Percentiles rank a stretch among this genome's conserved stretches.
Conservation (phyloP, 2,888 invertebrate species). For the Pristionchus arcanus region DNA sequence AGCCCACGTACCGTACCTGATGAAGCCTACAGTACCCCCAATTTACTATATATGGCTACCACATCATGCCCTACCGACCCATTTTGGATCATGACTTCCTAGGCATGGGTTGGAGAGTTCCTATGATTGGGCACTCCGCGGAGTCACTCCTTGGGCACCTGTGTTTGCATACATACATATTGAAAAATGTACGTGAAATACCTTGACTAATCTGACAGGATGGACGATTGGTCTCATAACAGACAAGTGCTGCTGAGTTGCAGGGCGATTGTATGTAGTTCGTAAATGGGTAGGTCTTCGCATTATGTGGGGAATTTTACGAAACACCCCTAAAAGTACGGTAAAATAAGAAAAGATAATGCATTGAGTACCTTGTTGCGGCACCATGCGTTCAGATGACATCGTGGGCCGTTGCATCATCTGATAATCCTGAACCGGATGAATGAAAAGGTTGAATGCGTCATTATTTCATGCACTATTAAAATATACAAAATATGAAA, state of each 20-base stretch:
- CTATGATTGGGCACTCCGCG: no score
- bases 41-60: no score
- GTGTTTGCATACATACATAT: not conserved
- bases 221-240: not conserved
- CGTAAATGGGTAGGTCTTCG: not conserved
- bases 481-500: no score
- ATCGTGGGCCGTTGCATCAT: constrained; percentile 5
- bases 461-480: not conserved
- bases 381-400: not conserved
- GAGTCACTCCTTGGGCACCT: no score
- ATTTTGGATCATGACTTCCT: no score
- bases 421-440: not conserved
- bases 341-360: not conserved
- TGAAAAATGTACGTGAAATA: not conserved
- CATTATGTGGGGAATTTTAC: constrained; percentile 21
- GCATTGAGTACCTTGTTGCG: not conserved
- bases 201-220: not conserved
- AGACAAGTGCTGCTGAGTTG: not conserved
- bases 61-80: no score
- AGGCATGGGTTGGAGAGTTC: no score
- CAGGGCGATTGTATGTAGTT: not conserved
- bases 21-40: no score
- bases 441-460: not conserved
- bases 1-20: no score
- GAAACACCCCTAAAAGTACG: not conserved